Evolutionary conservation across 2,888 invertebrate genomes (phyloP), one percentile per base, ranked within the genome.

Genomic region (Allolobophora icterica): DNA sequence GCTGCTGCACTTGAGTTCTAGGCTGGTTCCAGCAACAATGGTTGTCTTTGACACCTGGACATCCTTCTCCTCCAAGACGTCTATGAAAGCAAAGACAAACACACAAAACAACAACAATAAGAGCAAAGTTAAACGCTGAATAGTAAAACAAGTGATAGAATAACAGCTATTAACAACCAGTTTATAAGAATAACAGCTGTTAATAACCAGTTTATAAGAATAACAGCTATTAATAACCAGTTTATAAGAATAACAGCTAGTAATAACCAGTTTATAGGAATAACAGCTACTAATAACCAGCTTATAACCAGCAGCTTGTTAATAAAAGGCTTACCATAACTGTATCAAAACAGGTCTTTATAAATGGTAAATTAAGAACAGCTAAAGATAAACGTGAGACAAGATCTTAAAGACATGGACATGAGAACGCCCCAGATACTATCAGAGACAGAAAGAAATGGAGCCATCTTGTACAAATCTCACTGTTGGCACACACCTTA

Each of bases 1-100:
- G 90, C 97, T 97, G 95, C 97, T 97, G 95, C 97, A 97, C 94
- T 97, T 97, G 93, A 97, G 97, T 95, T 97, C 97, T 90, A 97
- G 97, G 94, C 97, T 97, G 95, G 97, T 97, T 45, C 97, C 97
- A 34, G 97, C 97, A 90, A 97, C 96, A 6, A 97, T 97, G 58
- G 97, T 96, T 92, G 97, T 96, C 35, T 58, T 91, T 35, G 87
- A 87, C 34, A 87, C 87, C 87, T 24, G 34, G 6, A 35, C 24
- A 4, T 33, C 87, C 21, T n/a, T n/a, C n/a, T 87, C 24, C 19
- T 35, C 38, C 87, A 38, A 87, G 21, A 87, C 8, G 19, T n/a
- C 87, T 87, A 87, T 19, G 34, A 33, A 84, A 35, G 34, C 34
- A 87, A 35, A 34, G 4, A 35, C 84, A 84, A 84, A 84, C 15